Base-by-base conservation (phyloP, 2,888 invertebrate genomes). In the Aplocera efformata region DNA sequence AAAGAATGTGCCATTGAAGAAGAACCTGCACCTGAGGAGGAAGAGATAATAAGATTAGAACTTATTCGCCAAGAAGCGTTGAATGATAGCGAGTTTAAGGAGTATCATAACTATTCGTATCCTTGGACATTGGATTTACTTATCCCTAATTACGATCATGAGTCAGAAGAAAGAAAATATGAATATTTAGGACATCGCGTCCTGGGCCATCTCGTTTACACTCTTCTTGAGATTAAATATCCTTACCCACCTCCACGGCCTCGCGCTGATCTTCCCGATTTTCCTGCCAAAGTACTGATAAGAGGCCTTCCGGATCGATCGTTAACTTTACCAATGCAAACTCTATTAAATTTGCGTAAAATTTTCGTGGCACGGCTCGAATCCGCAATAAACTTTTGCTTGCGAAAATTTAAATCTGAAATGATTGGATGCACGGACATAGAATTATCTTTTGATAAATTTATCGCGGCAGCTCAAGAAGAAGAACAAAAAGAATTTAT, bases 361-460 rank as follows among this genome's bases (percentile, higher is more conserved):
- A 75, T 91, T 38, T 77, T 70, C 21, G 76, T 90, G 23, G 71
- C 90, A 6, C 72, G 81, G 1, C 48, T 90, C 8, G 89, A 89
- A 55, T 60, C 81, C 20, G 90, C 89, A n/a, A 84, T 92, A 7
- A 90, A 91, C 59, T 89, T 80, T 67, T 91, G 91, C 56, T 61
- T 92, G 5, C 72, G 81, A 36, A 72, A 67, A 25, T 92, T 86
- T 56, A 90, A 90, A 63, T 51, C 56, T 6, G 92, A 92, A 75
- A 81, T 88, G 77, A 53, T 79, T 43, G 89, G 90, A 2, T 76
- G 75, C 31, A 72, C 79, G 38, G 88, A 88, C 50, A 79, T 90
- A 42, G 90, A 90, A 29, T 57, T 85, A 17, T 69, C 72, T 8
- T 79, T 75, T 67, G 77, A 81, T 58, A 78, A 81, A 52, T 76